A percentile compares a stretch with the other conserved stretches of the same genome.
These are phyloP conservation scores for Calyptomena viridis DNA, from an alignment of 2,113 vertebrate species.

Conservation along the genomic window DNA sequence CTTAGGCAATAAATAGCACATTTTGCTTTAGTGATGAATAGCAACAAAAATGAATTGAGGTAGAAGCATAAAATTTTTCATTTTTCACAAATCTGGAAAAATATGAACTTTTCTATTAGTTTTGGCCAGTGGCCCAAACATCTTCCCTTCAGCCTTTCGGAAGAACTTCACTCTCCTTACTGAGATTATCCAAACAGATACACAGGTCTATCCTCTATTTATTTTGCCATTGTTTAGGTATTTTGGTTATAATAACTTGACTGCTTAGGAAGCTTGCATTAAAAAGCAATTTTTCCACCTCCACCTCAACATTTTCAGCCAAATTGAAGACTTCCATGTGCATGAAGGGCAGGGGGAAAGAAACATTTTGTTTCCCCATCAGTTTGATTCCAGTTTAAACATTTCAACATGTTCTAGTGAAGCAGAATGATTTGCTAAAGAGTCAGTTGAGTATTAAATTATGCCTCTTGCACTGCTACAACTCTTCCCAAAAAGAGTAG, in stretches of 20 bases:
- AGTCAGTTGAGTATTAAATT: not conserved
- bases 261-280: not conserved
- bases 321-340: not conserved
- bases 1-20: constrained; percentile 20
- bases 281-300: not conserved
- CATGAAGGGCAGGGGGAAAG: not conserved
- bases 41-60: constrained; percentile 15
- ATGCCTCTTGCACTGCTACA: not conserved
- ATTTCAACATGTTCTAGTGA: not conserved
- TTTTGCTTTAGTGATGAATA: constrained; percentile 28
- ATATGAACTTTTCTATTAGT: not conserved
- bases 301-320: not conserved
- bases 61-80: constrained; percentile 9
- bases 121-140: constrained; percentile 5
- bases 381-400: not conserved
- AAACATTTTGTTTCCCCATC: not conserved
- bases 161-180: not conserved
- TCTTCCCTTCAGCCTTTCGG: not conserved
- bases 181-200: not conserved
- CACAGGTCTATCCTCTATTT: not conserved
- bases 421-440: not conserved
- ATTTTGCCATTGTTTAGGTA: not conserved
- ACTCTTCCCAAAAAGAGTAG: not conserved
- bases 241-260: not conserved
- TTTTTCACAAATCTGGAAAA: constrained; percentile 44